Base-by-base conservation (phyloP, 2,888 invertebrate genomes). In the Galerucella pusilla region DNA sequence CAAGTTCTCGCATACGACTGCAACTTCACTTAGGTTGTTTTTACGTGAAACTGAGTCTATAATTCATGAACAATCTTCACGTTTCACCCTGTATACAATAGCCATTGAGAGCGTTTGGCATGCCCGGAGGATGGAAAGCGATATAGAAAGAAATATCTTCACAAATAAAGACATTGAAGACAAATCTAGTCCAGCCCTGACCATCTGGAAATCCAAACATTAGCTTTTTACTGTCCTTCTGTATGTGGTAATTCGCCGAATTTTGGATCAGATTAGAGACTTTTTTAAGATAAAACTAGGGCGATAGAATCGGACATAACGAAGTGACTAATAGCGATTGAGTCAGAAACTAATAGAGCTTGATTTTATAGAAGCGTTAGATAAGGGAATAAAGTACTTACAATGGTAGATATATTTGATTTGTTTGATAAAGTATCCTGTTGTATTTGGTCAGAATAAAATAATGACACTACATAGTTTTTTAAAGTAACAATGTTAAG, bases 161-260 rank as follows among this genome's bases (percentile, higher is more conserved):
- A 2, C 5, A 46, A 46, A 46, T 46, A 10, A 11, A 2, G 12
- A 46, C 12, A 12, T 14, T 12, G 11, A 2, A 49, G 12, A 49
- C 14, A 49, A 49, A 49, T 35, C 35, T 35, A 65, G 45, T 46
- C 64, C 64, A 6, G 11, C 20, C 12, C 64, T 65, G 64, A 14
- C 0, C 20, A 3, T 71, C 68, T 71, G 74, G 69, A 73, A 73
- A 78, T 76, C 76, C 75, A 72, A 77, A 76, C 77, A 77, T 80
- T 78, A 75, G 75, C 65, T 79, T 81, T 57, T 83, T 81, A 81
- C 74, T 77, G 67, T 67, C 68, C 76, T 79, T 78, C 79, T 78
- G 78, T 77, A 79, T 82, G 80, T 80, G 82, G 81, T 83, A 82
- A 84, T 85, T 84, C 82, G 83, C 81, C 49, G 75, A 74, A 66